Evolutionary conservation across 2,797 vertebrate genomes (phyloP).

Genomic region (Arremon aurantiirostris): DNA sequence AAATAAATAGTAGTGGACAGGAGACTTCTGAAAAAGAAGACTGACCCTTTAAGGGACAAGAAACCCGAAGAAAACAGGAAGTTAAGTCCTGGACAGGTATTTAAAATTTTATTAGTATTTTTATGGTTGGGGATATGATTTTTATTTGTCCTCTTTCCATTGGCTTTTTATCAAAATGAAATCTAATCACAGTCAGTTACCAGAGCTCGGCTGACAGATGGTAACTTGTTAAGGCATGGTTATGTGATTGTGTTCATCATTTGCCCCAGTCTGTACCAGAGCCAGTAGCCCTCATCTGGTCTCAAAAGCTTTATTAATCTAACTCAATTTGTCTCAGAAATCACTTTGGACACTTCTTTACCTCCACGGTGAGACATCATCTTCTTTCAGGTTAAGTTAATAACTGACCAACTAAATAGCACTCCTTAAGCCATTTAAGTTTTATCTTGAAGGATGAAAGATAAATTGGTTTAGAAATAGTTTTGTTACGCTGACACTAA

Average conservation of each 20-base stretch:
- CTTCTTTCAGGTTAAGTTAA: conserved; percentile 15
- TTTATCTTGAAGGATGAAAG: conserved; percentile 16
- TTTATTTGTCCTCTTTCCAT: conserved; percentile 10
- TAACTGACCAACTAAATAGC: conserved; percentile 24
- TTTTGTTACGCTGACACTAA: conserved; percentile 1
- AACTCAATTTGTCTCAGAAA: conserved; percentile 30
- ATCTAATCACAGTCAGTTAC: not conserved
- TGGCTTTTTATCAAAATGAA: conserved; percentile 37
- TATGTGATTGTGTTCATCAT: not conserved
- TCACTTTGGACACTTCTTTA: not conserved
- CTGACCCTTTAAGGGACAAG: not conserved
- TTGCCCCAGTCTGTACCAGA: not conserved
- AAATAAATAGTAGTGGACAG: not conserved
- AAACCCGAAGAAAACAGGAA: not conserved
- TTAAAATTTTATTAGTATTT: not conserved
- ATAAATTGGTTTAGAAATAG: conserved; percentile 22
- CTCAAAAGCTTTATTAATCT: conserved; percentile 24
- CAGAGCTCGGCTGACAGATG: conserved; percentile 2
- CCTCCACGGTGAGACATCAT: not conserved
- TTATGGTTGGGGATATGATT: not conserved
- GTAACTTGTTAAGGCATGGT: not conserved
- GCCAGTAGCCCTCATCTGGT: not conserved
- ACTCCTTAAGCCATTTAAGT: not conserved
- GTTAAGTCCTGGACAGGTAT: not conserved
- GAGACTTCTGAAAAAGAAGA: not conserved